Base-by-base conservation (phyloP, 1,140 invertebrate species). In the Hyphantria cunea region DNA sequence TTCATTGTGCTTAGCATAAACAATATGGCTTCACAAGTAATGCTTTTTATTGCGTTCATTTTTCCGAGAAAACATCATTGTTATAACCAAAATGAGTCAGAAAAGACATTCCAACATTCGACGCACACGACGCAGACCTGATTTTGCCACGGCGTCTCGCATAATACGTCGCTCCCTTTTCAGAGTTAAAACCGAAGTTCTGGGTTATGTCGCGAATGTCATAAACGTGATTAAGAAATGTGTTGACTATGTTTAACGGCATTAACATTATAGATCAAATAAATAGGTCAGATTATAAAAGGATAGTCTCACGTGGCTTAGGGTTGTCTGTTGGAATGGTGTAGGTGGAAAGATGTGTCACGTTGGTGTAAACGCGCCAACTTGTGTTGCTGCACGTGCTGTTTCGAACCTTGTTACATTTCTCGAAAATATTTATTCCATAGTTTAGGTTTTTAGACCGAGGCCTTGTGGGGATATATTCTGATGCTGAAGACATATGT, bases 401-500 rank as follows among this genome's bases (percentile, higher is more conserved):
- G 14, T 33, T 10, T 32, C 13, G 41, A 69, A 72, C 78, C 80
- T 78, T 78, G 74, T 54, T 37, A 53, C 61, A 53, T 47, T 52
- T 69, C 74, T 52, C 49, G 45, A 32, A 84, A 82, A 80, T 73
- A 85, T 83, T 54, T 82, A 83, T 85, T 80, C 82, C 66, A 37
- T 31, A 63, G 37, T 41, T 44, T 80, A 60, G 70, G 72, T 80
- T 82, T 78, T 72, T 70, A 82, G 77, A 75, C 49, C 79, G 70
- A 64, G 65, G 70, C 61, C 62, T 52, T 17, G 64, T 67, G 41
- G 52, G 65, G 34, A 65, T 14, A 15, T 39, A 47, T 50, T 48
- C 53, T 76, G 66, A 76, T 64, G 70, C 50, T 52, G 60, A 3
- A 48, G 34, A 33, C 37, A 56, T 42, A 72, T 74, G 49, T 47